Evolutionary conservation across 2,113 vertebrate genomes (phyloP), one percentile per base, ranked within the genome.

Genomic region (Tragelaphus imberbis): DNA sequence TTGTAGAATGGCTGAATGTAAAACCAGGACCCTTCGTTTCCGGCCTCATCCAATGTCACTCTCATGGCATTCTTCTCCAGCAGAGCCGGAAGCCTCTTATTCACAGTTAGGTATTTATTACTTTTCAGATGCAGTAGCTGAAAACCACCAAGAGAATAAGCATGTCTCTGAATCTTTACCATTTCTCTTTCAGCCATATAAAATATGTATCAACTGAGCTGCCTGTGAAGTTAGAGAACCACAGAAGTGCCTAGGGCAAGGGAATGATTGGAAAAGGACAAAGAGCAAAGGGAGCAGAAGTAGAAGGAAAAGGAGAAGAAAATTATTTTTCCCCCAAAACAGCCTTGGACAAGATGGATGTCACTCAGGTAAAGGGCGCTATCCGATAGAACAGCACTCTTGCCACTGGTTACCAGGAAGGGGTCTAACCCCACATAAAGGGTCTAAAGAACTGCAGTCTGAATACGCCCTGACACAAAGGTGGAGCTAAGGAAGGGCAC

Each of bases 1-100:
- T 99, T 99, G 99, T 99, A 99, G 98, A 99, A 99, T 0, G 99
- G 99, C 92, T 99, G 99, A 79, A 99, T 99, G 98, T 99, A 99
- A 98, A 99, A 99, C 99, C 99, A 99, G 98, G 99, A 99, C 2
- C 99, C 99, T 94, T 99, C 99, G 2, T 99, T 99, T 53, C 99
- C 99, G 7, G 99, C 99, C 11, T 99, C 99, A 36, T 99, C 99
- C 99, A 99, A 96, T 0, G 99, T 99, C 95, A 99, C 99, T 53
- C 99, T 98, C 99, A 99, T 99, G 95, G 99, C 99, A 14, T 99
- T 99, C 99, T 99, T 99, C 99, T 99, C 99, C 77, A 99, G 98
- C 47, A 99, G 98, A 1, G 99, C 99, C 44, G 99, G 99, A 12
- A 99, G 99, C 59, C 99, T 99, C 98, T 99, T 99, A 98, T 99